These are phyloP conservation scores for Sarcophaga carnaria DNA, from an alignment of 2,888 invertebrate species.

Conservation along the genomic window DNA sequence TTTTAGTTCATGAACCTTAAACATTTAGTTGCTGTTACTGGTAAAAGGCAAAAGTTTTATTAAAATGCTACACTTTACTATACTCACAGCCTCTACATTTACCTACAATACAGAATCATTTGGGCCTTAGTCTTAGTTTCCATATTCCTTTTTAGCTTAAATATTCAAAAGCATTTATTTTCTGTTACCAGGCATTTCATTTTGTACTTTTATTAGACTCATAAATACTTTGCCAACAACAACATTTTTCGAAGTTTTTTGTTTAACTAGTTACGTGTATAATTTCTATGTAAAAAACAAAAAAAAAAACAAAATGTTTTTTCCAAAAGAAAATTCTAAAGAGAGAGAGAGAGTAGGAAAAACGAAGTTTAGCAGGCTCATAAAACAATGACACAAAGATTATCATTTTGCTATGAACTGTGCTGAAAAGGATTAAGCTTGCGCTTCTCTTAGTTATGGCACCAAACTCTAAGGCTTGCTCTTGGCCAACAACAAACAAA, in stretches of 20 bases:
- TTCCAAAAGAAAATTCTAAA: background rate
- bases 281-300: constrained; percentile 7
- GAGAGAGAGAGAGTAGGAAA: background rate
- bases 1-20: background rate
- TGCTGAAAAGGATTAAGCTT: constrained; percentile 52
- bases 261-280: constrained; percentile 7
- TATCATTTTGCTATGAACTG: constrained; percentile 42
- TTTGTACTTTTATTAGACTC: constrained; percentile 37
- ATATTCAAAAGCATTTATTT: background rate
- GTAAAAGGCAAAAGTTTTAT: background rate
- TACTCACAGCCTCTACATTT: background rate
- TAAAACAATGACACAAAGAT: constrained; percentile 57
- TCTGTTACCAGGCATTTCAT: background rate
- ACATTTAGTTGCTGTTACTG: background rate
- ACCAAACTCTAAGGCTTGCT: background rate
- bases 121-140: background rate
- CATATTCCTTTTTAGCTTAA: constrained; percentile 15
- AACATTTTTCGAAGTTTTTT: constrained; percentile 21
- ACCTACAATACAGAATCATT: background rate
- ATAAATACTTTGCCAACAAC: constrained; percentile 49
- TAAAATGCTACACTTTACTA: background rate
- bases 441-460: constrained; percentile 7
- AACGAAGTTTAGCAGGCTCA: constrained; percentile 12
- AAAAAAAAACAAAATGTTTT: constrained; percentile 17
- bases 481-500: background rate